Evolutionary conservation across 2,888 invertebrate genomes (phyloP), one percentile per base, ranked within the genome.

Genomic region (Troilus luridus): DNA sequence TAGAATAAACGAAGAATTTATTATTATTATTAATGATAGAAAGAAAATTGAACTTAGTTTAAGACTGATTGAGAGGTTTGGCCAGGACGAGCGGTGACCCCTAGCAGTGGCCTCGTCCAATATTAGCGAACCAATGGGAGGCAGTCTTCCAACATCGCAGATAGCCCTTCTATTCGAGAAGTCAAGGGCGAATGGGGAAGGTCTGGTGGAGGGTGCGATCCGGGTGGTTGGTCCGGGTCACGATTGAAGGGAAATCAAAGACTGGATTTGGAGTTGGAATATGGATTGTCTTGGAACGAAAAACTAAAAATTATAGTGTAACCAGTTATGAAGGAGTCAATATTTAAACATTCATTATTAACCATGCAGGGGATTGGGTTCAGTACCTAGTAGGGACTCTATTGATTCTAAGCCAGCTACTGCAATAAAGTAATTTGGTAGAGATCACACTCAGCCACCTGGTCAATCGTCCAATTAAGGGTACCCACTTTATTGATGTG

Each of bases 41-140:
- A 24, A n/a, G n/a, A 9, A n/a, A n/a, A 27, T 77, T n/a, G 14
- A 41, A 9, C 9, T 24, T 0, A 67, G 41, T 19, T 41, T 41
- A 9, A 85, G 85, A 85, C n/a, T 12, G 0, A n/a, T 11, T n/a
- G 27, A 85, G 56, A n/a, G 12, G 11, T 12, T 58, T 12, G 85
- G 11, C 24, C 6, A 58, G 14, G 85, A 85, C 85, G 56, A 56
- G 85, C 56, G 85, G 85, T 56, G 85, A 85, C 85, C 85, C 85
- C 56, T 56, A 85, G 85, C 56, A 21, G 56, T 54, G 89, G 64
- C 89, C 89, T 89, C 89, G 56, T 27, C 89, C 89, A 89, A 67
- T 89, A 89, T 89, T 89, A 89, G 89, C 89, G 41, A 67, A n/a
- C 89, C 89, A 89, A 89, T 89, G 62, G 62, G 89, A 64, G 62